These are phyloP conservation scores for Andricus grossulariae DNA, from an alignment of 1,140 invertebrate species.

Conservation along the genomic window DNA sequence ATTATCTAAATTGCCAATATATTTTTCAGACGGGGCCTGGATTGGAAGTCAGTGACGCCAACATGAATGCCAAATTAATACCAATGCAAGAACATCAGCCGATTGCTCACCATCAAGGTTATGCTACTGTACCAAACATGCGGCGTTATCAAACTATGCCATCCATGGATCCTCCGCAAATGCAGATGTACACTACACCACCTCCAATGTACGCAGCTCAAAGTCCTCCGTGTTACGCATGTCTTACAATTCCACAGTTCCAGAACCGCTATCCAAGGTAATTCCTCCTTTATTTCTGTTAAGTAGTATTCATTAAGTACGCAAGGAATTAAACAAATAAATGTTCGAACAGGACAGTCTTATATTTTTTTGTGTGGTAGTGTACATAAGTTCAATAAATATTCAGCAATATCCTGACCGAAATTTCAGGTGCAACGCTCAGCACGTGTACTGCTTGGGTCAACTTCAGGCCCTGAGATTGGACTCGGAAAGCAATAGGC, in stretches of 20 bases:
- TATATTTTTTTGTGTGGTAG: no score
- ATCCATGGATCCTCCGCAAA: conserved; percentile 63
- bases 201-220: conserved; percentile 68
- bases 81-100: conserved; percentile 65
- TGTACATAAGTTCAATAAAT: conserved; percentile 12
- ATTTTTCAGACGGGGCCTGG: conserved; percentile 54
- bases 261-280: conserved; percentile 72
- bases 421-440: conserved; percentile 67
- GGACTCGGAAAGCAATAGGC: conserved; percentile 73
- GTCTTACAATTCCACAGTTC: conserved; percentile 68
- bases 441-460: conserved; percentile 66
- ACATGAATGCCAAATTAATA: conserved; percentile 61
- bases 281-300: neutral
- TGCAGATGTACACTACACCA: conserved; percentile 70
- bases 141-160: conserved; percentile 70
- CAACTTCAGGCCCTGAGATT: conserved; percentile 73
- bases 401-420: conserved; percentile 31
- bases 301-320: no score
- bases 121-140: conserved; percentile 62
- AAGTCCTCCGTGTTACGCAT: conserved; percentile 67
- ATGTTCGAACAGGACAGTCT: no score
- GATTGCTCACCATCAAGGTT: conserved; percentile 66
- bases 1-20: neutral
- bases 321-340: no score
- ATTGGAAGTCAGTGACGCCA: conserved; percentile 61